Conservation (phyloP, 2,888 invertebrate genomes). For the Trichopoda pennipes region DNA sequence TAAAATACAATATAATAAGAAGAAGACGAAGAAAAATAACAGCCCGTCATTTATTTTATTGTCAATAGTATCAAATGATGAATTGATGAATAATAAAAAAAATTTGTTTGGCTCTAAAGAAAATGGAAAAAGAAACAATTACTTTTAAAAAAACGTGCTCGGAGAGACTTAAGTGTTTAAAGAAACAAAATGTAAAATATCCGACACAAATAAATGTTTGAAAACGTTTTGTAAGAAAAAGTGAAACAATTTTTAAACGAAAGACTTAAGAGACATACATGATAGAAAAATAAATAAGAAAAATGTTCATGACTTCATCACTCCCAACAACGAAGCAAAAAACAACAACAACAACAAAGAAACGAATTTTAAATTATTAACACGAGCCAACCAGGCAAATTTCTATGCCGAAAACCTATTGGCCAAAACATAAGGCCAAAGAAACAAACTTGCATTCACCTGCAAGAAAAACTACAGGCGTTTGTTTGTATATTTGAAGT, state of each 20-base stretch:
- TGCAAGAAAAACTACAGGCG: slow-evolving; percentile 6
- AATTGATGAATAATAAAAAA: slow-evolving; percentile 1
- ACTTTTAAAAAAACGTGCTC: slow-evolving; percentile 58
- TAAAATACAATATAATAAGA: slow-evolving; percentile 41
- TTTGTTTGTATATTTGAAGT: neutral
- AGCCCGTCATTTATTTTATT: slow-evolving; percentile 24
- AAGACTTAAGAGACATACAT: slow-evolving; percentile 40
- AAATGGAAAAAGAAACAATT: slow-evolving; percentile 41
- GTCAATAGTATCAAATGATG: slow-evolving; percentile 63
- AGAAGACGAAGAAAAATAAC: neutral
- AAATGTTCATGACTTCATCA: slow-evolving; percentile 18
- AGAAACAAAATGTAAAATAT: slow-evolving; percentile 19
- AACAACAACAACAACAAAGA: neutral
- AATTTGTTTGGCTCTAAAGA: slow-evolving; percentile 9
- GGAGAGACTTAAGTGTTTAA: slow-evolving; percentile 29
- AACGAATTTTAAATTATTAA: neutral
- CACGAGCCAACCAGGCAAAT: neutral
- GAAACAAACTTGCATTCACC: slow-evolving; percentile 33
- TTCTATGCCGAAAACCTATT: slow-evolving; percentile 1
- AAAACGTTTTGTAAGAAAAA: slow-evolving; percentile 25
- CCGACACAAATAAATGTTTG: slow-evolving; percentile 7
- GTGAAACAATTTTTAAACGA: slow-evolving; percentile 37
- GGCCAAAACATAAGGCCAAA: slow-evolving; percentile 44
- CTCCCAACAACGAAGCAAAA: neutral
- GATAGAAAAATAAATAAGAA: slow-evolving; percentile 25